Base-by-base conservation (phyloP, 1,140 invertebrate genomes). In the Dysdera silvatica region DNA sequence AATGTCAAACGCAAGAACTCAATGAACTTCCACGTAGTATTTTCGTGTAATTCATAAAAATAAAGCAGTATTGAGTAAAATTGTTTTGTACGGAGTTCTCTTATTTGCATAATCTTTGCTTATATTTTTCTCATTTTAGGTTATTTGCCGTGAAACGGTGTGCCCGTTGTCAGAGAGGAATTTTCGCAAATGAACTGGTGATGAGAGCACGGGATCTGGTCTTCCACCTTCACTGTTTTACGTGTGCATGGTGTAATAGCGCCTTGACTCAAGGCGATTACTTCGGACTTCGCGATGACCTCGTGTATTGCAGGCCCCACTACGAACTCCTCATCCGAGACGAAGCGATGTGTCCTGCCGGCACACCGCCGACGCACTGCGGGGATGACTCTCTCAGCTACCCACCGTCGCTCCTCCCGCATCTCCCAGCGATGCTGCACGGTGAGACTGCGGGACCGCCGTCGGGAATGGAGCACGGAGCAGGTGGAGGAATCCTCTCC, bases 191-290 rank as follows among this genome's bases (percentile, higher is more conserved):
- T 66, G 91, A 95, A 78, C 79, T 95, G 70, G 91, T 95, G 72
- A 95, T 95, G 91, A 77, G 89, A 65, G 91, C 90, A 0, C 73
- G 73, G 18, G 88, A 91, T 66, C 80, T 87, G 67, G 89, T 95
- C 45, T 96, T 89, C 76, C 91, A 96, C 76, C 80, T 93, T 43
- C 84, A 87, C 59, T 96, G 91, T 78, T 96, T 96, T 79, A 86
- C 85, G 2, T 96, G 91, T 74, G 83, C 85, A 16, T 84, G 87
- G 49, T 95, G 93, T 77, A 85, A 88, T 53, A 70, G 74, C 45
- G 71, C 75, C 31, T 71, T 82, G 24, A 75, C 74, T 26, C 78
- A 80, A 48, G 82, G 93, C 28, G 91, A 95, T 74, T 87, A 91
- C 69, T 95, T 93, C 77, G 90, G 91, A 14, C 35, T 71, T 12